A percentile compares a stretch with the other conserved stretches of the same genome.
Conservation (phyloP, 2,113 vertebrate species). For the Sinosuthora webbiana region DNA sequence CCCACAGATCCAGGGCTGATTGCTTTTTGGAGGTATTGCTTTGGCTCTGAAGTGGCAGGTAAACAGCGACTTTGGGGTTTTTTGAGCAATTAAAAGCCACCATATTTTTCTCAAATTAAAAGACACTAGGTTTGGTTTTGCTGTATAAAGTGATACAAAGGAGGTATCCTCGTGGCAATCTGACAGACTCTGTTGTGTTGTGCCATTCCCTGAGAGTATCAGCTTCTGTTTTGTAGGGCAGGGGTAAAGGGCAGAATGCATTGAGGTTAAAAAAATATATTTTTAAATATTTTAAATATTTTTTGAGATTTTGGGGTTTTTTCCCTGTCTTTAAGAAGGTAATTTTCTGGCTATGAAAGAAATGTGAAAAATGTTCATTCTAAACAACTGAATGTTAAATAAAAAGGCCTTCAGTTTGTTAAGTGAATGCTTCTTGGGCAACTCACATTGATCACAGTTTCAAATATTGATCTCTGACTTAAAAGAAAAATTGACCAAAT, state of each 20-base stretch:
- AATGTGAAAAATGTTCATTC: neutral
- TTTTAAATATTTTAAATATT: too few species aligned
- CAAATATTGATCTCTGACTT: neutral
- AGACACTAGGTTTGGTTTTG: neutral
- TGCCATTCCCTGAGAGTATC: neutral
- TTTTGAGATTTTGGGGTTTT: neutral
- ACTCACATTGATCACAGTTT: neutral
- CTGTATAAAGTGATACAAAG: neutral
- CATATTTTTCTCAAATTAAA: neutral
- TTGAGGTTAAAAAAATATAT: neutral
- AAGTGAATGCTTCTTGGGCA: neutral
- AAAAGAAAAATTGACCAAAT: neutral
- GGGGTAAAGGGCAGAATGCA: neutral
- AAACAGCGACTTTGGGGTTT: accelerated
- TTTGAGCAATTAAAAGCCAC: neutral
- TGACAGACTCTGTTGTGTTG: neutral
- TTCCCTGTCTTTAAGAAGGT: neutral
- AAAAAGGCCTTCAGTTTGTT: neutral
- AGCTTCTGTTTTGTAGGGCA: neutral
- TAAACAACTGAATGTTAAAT: neutral
- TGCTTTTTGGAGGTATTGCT: neutral
- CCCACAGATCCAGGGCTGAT: neutral
- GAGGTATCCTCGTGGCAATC: neutral
- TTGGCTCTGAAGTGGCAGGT: neutral
- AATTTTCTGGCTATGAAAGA: neutral